Conservation (phyloP, 2,888 invertebrate species). For the Orthosia incerta region DNA sequence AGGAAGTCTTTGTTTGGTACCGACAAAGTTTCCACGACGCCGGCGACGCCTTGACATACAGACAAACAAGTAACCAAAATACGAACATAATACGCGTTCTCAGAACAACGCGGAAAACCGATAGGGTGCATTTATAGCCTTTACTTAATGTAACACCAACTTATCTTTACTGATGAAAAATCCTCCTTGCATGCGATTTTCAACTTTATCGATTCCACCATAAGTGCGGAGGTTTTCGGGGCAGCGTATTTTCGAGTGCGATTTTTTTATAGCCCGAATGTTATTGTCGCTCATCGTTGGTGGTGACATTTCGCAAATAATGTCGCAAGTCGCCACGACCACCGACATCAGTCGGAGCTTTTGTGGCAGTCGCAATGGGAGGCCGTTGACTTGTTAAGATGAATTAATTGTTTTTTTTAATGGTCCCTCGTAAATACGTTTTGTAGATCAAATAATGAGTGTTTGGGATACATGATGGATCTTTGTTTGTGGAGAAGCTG, state of each 20-base stretch:
- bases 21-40: conserved; percentile 77
- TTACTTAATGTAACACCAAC: conserved; percentile 68
- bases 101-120: conserved; percentile 85
- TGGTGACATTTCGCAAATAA: conserved; percentile 84
- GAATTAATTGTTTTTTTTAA: conserved; percentile 67
- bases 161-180: conserved; percentile 41
- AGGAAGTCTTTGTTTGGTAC: conserved; percentile 85
- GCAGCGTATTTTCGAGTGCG: conserved; percentile 6
- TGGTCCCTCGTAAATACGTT: conserved; percentile 40
- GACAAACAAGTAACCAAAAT: conserved; percentile 80
- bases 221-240: conserved; percentile 9
- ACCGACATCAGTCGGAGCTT: conserved; percentile 76
- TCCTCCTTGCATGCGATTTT: conserved; percentile 46
- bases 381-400: conserved; percentile 67
- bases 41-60: conserved; percentile 72
- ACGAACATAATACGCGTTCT: conserved; percentile 80
- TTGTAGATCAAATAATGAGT: conserved; percentile 51
- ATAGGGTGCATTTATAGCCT: conserved; percentile 83
- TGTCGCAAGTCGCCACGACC: conserved; percentile 72
- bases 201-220: conserved; percentile 41
- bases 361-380: conserved; percentile 70
- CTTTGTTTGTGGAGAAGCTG: conserved; percentile 22
- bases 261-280: conserved; percentile 63
- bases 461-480: conserved; percentile 44
- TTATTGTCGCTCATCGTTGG: conserved; percentile 79